Base-by-base conservation (phyloP, 2,797 vertebrate species). In the Betta splendens region DNA sequence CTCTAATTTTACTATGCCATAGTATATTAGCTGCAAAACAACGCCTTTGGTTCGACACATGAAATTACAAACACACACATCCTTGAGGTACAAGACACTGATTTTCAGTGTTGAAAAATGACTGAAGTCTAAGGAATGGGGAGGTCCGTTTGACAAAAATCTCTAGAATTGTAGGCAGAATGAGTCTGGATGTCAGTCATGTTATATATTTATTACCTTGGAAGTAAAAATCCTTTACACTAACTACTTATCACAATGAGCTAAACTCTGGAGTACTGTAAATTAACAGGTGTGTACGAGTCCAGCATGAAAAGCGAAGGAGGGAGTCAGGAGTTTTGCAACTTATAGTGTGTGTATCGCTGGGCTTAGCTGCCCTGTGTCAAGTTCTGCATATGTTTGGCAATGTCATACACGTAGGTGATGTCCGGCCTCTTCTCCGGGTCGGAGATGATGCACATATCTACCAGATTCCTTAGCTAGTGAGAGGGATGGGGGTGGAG, bases 371-470 rank as follows among this genome's bases (percentile, higher is more conserved):
- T 95, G 89, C 92, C 84, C 74, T 89, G 86, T 46, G 84, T 94
- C 82, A 90, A 66, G 0, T 87, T 91, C 15, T 96, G 94, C 96
- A 99, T 98, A 54, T 94, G 92, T 76, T 98, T 97, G 17, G 97
- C 97, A 13, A 98, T 91, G 52, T 93, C 94, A 38, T 96, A 99
- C 74, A 99, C 96, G 12, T 98, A 98, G 85, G 94, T 75, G 85
- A 98, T 90, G 83, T 98, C 97, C 31, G 97, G 97, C 84, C 97
- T 94, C 92, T 95, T 97, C 93, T 99, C 97, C 0, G 97, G 96
- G 87, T 98, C 97, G 0, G 96, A 97, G 86, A 94, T 98, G 92
- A 99, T 99, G 92, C 97, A 99, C 89, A 95, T 94, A 77, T 98
- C 97, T 84, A 99, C 95, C 92, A 99, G 76, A 35, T 98, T 96